Conservation (phyloP, 2,888 invertebrate species). For the Theodoxus fluviatilis region DNA sequence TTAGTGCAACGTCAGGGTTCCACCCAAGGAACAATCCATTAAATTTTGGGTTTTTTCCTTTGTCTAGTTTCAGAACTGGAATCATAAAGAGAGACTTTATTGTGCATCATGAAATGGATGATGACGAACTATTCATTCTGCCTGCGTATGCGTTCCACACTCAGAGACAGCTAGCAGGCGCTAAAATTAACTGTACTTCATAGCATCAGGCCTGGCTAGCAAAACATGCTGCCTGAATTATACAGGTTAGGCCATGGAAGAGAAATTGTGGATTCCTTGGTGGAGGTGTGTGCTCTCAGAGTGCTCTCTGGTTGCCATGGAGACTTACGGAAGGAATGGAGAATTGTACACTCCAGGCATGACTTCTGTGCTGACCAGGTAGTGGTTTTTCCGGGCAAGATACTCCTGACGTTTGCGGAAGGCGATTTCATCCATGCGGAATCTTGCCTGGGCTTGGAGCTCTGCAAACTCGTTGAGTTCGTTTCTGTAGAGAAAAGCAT, state of each 20-base stretch:
- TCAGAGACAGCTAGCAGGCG: no score
- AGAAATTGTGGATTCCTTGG: not conserved
- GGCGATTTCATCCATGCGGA: slow-evolving; percentile 45
- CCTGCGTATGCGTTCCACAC: no score
- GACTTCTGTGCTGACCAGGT: slow-evolving; percentile 61
- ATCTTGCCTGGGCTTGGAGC: slow-evolving; percentile 48
- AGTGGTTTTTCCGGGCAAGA: slow-evolving; percentile 57
- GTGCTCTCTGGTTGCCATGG: not conserved
- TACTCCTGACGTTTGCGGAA: slow-evolving; percentile 43
- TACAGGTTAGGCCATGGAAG: not conserved
- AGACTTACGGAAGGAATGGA: slow-evolving; percentile 58
- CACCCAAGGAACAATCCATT: no score
- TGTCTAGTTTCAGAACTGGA: no score
- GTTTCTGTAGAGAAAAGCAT: slow-evolving; percentile 36
- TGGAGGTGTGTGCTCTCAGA: no score
- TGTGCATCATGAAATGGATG: no score
- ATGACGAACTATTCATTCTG: no score
- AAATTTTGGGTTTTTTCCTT: no score
- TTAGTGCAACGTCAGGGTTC: no score
- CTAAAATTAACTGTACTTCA: no score
- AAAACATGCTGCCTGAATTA: not conserved
- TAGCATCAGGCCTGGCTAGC: not conserved
- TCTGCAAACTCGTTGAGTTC: slow-evolving; percentile 60
- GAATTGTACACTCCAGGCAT: slow-evolving; percentile 64
- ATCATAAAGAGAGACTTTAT: no score